Percentiles rank a stretch among this genome's conserved stretches.
phyloP scores from a whole-genome alignment of 2,888 invertebrate species.

The Caenorhabditis virilis region DNA sequence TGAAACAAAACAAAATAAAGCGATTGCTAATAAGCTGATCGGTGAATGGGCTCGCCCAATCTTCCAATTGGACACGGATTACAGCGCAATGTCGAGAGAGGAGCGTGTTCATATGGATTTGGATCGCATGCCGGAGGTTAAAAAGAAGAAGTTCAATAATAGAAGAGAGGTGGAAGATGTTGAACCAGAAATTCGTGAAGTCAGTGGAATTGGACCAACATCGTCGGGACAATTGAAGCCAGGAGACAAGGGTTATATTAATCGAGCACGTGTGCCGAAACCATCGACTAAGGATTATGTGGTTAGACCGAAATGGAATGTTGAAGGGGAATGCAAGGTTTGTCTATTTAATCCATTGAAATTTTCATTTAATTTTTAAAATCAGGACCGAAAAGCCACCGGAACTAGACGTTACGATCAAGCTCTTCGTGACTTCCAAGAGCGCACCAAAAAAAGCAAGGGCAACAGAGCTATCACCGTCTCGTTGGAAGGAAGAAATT shows the following conservation, averaged over 20 bases:
- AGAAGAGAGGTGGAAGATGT: slow-evolving; percentile 9
- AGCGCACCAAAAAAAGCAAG: slow-evolving; percentile 58
- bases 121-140: slow-evolving; percentile 78
- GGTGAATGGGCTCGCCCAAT: slow-evolving; percentile 95
- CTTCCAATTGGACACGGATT: slow-evolving; percentile 85
- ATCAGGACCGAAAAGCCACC: slow-evolving; percentile 42
- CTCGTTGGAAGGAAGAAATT: slow-evolving; percentile 61
- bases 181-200: slow-evolving; percentile 19
- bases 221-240: slow-evolving; percentile 30
- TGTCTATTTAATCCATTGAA: neutral
- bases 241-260: slow-evolving; percentile 47
- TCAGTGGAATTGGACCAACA: slow-evolving; percentile 16
- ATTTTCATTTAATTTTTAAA: neutral
- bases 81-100: slow-evolving; percentile 85
- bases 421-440: slow-evolving; percentile 63
- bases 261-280: slow-evolving; percentile 78
- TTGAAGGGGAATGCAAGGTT: slow-evolving; percentile 59
- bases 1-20: slow-evolving; percentile 78
- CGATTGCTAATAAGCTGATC: slow-evolving; percentile 51
- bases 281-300: slow-evolving; percentile 97
- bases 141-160: slow-evolving; percentile 39
- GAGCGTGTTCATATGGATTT: slow-evolving; percentile 90
- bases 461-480: slow-evolving; percentile 59
- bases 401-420: slow-evolving; percentile 52
- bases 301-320: slow-evolving; percentile 77